Conservation (phyloP, 2,888 invertebrate genomes). For the Chymomyza procnemis region DNA sequence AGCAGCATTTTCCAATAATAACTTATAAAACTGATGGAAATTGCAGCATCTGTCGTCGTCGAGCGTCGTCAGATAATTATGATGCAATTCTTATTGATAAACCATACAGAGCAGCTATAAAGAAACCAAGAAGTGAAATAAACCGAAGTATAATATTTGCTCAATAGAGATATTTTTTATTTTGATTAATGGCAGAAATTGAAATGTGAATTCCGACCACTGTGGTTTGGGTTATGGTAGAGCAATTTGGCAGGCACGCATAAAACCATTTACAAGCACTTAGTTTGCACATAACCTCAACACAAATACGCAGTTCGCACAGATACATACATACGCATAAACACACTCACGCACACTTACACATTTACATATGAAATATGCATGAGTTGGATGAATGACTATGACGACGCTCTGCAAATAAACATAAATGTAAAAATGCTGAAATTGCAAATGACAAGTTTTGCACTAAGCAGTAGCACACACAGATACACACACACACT, state of each 20-base stretch:
- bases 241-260: slow-evolving; percentile 33
- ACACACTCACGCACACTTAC: background rate
- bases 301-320: slow-evolving; percentile 12
- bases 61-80: no score
- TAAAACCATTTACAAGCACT: slow-evolving; percentile 58
- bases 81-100: no score
- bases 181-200: background rate
- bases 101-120: no score
- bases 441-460: slow-evolving; percentile 71
- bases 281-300: slow-evolving; percentile 52
- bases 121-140: no score
- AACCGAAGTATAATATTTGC: no score
- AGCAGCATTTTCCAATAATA: no score
- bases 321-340: background rate
- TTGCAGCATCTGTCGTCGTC: no score
- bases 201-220: no score
- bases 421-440: slow-evolving; percentile 54
- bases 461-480: slow-evolving; percentile 63
- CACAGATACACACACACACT: slow-evolving; percentile 19
- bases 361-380: slow-evolving; percentile 63
- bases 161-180: no score
- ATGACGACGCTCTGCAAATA: slow-evolving; percentile 24
- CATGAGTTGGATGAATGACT: slow-evolving; percentile 31
- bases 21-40: no score
- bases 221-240: background rate